These are phyloP conservation scores for Microplitis demolitor DNA, from an alignment of 1,140 invertebrate genomes.

Conservation along the genomic window DNA sequence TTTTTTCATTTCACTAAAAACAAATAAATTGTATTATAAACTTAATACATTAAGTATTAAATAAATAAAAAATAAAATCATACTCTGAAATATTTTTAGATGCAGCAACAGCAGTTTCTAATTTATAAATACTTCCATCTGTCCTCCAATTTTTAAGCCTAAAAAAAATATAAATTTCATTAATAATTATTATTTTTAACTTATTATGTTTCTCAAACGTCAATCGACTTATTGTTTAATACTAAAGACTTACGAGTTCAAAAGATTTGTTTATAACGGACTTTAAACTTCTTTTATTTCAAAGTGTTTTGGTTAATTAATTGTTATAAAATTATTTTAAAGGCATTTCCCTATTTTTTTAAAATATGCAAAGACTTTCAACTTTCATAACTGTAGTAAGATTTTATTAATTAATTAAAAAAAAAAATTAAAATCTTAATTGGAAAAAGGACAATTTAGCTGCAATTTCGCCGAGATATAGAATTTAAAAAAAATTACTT, in stretches of 20 bases:
- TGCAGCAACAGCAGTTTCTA: constrained; percentile 62
- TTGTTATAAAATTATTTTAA: too few relatives aligned
- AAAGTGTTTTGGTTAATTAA: too few relatives aligned
- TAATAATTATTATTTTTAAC: background rate
- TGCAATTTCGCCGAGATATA: too few relatives aligned
- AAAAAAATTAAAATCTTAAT: too few relatives aligned
- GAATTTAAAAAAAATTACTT: too few relatives aligned
- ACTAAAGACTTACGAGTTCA: background rate
- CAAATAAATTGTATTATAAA: constrained; percentile 24
- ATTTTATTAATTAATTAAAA: too few relatives aligned
- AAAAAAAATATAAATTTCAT: constrained; percentile 14
- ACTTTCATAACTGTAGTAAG: too few relatives aligned
- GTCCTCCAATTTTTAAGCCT: constrained; percentile 68
- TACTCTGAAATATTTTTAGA: constrained; percentile 68
- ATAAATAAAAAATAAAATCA: constrained; percentile 18
- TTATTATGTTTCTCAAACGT: too few relatives aligned
- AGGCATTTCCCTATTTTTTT: too few relatives aligned
- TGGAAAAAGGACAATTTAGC: too few relatives aligned
- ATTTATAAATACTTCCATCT: constrained; percentile 60
- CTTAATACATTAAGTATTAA: constrained; percentile 6
- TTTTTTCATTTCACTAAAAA: constrained; percentile 64
- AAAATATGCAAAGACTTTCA: too few relatives aligned
- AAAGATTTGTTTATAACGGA: background rate
- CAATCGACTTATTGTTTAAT: background rate
- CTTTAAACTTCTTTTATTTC: background rate